Conservation (phyloP, 1,140 invertebrate genomes). For the Drosophila cardini region DNA sequence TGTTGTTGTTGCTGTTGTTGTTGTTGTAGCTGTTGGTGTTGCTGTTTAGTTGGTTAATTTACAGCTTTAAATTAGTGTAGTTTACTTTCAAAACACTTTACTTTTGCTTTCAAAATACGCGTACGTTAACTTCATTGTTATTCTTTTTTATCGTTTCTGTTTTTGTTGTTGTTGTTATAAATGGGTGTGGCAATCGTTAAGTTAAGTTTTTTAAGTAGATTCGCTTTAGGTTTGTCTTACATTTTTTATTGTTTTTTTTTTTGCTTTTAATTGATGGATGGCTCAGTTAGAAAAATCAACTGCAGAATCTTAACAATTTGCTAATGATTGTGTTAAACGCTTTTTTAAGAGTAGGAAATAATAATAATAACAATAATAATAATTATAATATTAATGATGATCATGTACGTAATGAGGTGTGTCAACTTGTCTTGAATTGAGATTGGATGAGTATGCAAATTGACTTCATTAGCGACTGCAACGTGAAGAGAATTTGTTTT, state of each 20-base stretch:
- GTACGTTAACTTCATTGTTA: conserved; percentile 38
- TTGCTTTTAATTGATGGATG: conserved; percentile 22
- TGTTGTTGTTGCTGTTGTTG: conserved; percentile 7
- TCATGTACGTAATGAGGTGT: conserved; percentile 21
- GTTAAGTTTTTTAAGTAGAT: conserved; percentile 53
- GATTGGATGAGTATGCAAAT: conserved; percentile 52
- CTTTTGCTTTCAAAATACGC: conserved; percentile 82
- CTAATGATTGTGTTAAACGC: conserved; percentile 34
- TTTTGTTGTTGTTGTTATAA: conserved; percentile 27
- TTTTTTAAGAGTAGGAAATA: not conserved
- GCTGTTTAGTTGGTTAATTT: conserved; percentile 80
- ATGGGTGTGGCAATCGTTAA: conserved; percentile 76
- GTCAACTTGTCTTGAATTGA: conserved; percentile 26
- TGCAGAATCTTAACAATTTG: conserved; percentile 39
- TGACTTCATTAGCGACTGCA: conserved; percentile 13
- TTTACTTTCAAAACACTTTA: conserved; percentile 82
- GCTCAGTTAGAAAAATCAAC: conserved; percentile 21
- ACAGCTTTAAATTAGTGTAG: conserved; percentile 82
- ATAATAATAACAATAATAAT: conserved; percentile 3
- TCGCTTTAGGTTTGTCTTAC: conserved; percentile 22
- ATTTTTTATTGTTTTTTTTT: conserved; percentile 18
- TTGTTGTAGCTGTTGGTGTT: conserved; percentile 32
- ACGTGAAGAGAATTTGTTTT: not conserved
- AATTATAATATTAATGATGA: not conserved
- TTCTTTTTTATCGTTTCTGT: conserved; percentile 31